Percentiles rank a stretch among this genome's conserved stretches.
These are phyloP conservation scores for Phylloscopus trochilus DNA, from an alignment of 2,113 vertebrate species.

Conservation along the genomic window DNA sequence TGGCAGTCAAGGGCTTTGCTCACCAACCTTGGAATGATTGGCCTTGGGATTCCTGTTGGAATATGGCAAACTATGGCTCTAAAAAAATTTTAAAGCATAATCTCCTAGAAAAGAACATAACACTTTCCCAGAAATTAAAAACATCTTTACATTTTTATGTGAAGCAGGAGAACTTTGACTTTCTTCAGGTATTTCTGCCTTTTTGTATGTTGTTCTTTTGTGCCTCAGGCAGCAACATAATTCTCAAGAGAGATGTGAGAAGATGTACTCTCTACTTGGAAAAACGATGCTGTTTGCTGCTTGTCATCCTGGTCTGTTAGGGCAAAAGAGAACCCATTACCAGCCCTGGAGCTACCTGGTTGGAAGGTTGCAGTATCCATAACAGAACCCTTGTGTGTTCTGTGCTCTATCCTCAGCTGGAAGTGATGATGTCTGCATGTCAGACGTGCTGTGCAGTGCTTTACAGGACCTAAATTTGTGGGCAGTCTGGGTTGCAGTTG, in stretches of 20 bases:
- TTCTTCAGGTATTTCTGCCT: neutral
- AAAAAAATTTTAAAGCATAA: neutral
- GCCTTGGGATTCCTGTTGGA: neutral
- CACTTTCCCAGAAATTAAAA: neutral
- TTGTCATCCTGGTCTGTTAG: neutral
- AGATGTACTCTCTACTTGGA: neutral
- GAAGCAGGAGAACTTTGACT: neutral
- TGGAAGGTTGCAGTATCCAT: neutral
- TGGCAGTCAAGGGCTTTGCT: neutral
- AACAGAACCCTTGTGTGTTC: neutral
- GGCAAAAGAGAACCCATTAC: neutral
- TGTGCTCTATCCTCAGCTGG: neutral
- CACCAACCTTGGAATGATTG: neutral
- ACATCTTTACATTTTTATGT: neutral
- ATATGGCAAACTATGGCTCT: neutral
- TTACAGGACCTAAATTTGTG: neutral
- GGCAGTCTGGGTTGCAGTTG: neutral
- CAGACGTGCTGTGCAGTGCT: neutral
- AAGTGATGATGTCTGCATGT: rapidly evolving
- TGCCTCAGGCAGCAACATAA: neutral
- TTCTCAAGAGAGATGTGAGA: neutral
- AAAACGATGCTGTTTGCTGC: neutral
- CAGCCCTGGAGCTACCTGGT: neutral
- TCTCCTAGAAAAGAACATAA: neutral
- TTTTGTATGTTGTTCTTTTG: neutral